A percentile compares a stretch with the other conserved stretches of the same genome.
These are phyloP conservation scores for Cliona cf. orientalis DNA, from an alignment of 37 sponge, comb jelly and placozoan species.

Conservation along the genomic window DNA sequence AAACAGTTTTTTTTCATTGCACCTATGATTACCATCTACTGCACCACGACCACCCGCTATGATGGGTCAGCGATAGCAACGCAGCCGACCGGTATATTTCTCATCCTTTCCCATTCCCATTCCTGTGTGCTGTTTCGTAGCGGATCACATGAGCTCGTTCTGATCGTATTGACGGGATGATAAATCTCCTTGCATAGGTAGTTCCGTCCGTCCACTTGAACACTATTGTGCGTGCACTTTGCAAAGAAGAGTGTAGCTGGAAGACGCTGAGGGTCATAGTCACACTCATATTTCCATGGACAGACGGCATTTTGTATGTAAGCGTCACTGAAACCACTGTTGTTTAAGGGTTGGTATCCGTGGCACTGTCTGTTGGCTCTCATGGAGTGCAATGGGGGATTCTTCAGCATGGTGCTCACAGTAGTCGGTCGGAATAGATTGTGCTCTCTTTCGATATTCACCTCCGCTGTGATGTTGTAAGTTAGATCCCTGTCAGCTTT, in stretches of 20 bases:
- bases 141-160: constrained; percentile 17
- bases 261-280: constrained; percentile 54
- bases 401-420: too few relatives aligned
- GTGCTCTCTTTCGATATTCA: too few relatives aligned
- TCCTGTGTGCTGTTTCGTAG: neutral
- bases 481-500: too few relatives aligned
- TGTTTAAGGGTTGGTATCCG: neutral
- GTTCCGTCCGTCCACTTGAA: neutral
- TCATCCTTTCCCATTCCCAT: neutral
- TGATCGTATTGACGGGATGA: constrained; percentile 7
- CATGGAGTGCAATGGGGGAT: too few relatives aligned
- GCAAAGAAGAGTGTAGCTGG: constrained; percentile 68
- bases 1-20: too few relatives aligned
- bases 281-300: constrained; percentile 53
- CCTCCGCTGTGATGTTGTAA: too few relatives aligned
- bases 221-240: constrained; percentile 40
- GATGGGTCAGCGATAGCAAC: too few relatives aligned
- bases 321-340: neutral
- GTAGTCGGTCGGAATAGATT: too few relatives aligned
- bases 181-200: constrained; percentile 17
- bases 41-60: too few relatives aligned
- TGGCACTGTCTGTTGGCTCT: too few relatives aligned
- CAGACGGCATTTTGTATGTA: neutral
- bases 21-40: too few relatives aligned
- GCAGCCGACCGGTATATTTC: neutral